Percentiles rank a stretch among this genome's conserved stretches.
Conservation (phyloP, 2,113 vertebrate genomes). For the Glaucidium brasilianum region DNA sequence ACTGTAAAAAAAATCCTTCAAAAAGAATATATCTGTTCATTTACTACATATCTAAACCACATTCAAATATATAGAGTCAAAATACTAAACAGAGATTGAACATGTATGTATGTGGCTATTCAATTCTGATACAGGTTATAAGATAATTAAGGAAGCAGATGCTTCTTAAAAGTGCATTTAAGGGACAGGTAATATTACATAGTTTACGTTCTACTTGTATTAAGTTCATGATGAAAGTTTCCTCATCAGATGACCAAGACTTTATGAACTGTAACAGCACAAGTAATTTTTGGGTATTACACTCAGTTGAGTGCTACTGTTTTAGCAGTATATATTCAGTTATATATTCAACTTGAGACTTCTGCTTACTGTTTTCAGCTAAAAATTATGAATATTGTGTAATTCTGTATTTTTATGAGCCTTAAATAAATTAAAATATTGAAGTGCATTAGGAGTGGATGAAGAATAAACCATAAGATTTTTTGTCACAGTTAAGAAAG, state of each 20-base stretch:
- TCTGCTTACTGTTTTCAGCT: not conserved
- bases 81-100: not conserved
- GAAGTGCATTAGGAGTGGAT: not conserved
- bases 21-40: not conserved
- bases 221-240: not conserved
- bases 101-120: not conserved
- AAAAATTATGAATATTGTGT: not conserved
- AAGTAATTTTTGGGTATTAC: not conserved
- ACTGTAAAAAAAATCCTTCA: not conserved
- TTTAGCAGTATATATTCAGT: not conserved
- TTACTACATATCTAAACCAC: not conserved
- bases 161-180: not conserved
- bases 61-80: not conserved
- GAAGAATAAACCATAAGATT: not conserved
- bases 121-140: not conserved
- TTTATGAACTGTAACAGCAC: not conserved
- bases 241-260: not conserved
- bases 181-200: not conserved
- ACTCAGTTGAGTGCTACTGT: not conserved
- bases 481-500: not conserved
- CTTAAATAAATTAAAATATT: not conserved
- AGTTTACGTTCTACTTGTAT: not conserved
- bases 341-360: not conserved
- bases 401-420: not conserved
- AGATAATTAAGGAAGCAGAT: not conserved